Percentiles rank a stretch among this genome's conserved stretches.
Conservation (phyloP, 2,113 vertebrate genomes). For the Heterocephalus glaber region DNA sequence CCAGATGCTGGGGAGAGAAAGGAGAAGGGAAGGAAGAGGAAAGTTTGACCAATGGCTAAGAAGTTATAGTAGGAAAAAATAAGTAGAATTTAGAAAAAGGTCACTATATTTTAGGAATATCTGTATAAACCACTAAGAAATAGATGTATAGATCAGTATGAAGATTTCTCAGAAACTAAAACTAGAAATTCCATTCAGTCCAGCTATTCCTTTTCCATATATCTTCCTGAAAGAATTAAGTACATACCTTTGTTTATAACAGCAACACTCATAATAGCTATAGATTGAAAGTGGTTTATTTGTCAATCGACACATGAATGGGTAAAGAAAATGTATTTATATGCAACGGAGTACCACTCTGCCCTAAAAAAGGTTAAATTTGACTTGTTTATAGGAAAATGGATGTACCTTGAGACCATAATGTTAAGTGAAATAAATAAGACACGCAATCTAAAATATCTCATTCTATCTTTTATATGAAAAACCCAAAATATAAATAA, state of each 20-base stretch:
- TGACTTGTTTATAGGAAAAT: background rate
- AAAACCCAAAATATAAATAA: background rate
- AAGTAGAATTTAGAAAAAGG: background rate
- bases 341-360: background rate
- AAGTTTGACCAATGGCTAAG: background rate
- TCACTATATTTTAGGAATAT: conserved; percentile 41
- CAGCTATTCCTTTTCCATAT: background rate
- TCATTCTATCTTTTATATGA: background rate
- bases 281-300: background rate
- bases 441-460: background rate
- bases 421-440: background rate
- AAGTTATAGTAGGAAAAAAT: background rate
- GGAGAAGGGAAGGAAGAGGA: background rate
- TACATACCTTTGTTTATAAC: background rate
- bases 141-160: background rate
- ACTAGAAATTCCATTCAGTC: background rate
- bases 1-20: background rate
- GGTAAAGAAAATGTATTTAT: background rate
- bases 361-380: background rate
- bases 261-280: background rate
- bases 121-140: background rate
- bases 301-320: background rate
- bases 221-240: background rate
- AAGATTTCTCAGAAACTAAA: background rate
- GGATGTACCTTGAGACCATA: background rate